Percentiles rank a stretch among this genome's conserved stretches.
Conservation (phyloP, 2,888 invertebrate species). For the Drosophila infuscata region DNA sequence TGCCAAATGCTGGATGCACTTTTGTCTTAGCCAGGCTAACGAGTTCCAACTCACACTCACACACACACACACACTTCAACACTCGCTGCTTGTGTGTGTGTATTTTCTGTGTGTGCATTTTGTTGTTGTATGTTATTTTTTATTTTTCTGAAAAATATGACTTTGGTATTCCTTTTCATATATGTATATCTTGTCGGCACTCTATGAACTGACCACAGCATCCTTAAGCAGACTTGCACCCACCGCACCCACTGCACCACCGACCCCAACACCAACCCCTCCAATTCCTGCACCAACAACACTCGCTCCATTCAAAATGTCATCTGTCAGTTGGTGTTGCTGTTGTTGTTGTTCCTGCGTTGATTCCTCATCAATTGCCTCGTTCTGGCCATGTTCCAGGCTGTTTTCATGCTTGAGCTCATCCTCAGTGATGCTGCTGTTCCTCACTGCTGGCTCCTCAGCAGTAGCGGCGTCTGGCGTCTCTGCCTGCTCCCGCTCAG, state of each 20-base stretch:
- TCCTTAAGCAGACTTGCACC: conserved; percentile 53
- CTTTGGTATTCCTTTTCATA: conserved; percentile 71
- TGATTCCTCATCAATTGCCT: conserved; percentile 30
- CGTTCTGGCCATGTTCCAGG: conserved; percentile 31
- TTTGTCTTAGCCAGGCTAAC: conserved; percentile 59
- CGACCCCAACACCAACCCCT: conserved; percentile 20
- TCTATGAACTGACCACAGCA: conserved; percentile 65
- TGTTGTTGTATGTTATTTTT: conserved; percentile 45
- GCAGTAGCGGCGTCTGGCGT: conserved; percentile 6
- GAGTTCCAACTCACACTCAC: conserved; percentile 23
- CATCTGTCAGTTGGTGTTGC: conserved; percentile 22
- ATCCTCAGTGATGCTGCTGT: background rate
- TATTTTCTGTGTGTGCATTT: conserved; percentile 35
- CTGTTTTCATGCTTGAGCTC: conserved; percentile 34
- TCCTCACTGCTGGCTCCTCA: conserved; percentile 12
- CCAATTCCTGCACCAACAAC: conserved; percentile 18
- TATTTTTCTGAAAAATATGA: conserved; percentile 81
- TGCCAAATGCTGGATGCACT: conserved; percentile 39
- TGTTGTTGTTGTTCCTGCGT: conserved; percentile 25
- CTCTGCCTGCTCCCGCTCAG: conserved; percentile 8
- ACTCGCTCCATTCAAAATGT: conserved; percentile 37
- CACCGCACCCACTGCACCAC: conserved; percentile 13
- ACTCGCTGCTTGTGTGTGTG: conserved; percentile 20
- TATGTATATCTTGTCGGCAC: conserved; percentile 9
- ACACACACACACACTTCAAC: background rate